Evolutionary conservation across 2,113 vertebrate species (phyloP), one percentile per base, ranked within the genome.

Genomic region (Gymnogyps californianus): DNA sequence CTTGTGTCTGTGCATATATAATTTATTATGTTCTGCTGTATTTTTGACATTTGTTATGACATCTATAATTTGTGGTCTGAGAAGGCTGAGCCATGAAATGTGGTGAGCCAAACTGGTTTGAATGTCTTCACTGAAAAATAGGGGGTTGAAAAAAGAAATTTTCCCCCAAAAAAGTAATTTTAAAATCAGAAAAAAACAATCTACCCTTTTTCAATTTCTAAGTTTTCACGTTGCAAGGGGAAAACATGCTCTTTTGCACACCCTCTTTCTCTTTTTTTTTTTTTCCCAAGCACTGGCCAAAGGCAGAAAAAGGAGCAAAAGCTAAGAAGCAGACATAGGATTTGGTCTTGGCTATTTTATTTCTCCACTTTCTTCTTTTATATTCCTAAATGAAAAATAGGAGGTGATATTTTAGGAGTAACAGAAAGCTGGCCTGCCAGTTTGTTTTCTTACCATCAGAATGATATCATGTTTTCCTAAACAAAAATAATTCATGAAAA

Each of bases 381-480:
- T 87, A 59, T 94, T 93, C 62, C 34, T 32, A 72, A 90, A 92
- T 74, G 58, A 97, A 96, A 96, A 96, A 94, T 94, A 95, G 29
- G 74, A 96, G 78, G 36, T 88, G 85, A 74, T 96, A 96, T 96
- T 97, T 96, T 88, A 85, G 46, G 82, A 94, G 44, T 74, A 85
- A 86, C 90, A 97, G 87, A 97, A 94, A 96, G 75, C 66, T 96
- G 85, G 85, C 79, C 54, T 74, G 71, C 36, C 55, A 79, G 85
- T 96, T 96, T 96, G 87, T 93, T 93, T 96, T 95, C 75, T 96
- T 95, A 85, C 92, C 90, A 95, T 95, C 87, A 86, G 90, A 93
- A 96, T 95, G 96, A 96, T 97, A 96, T 96, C 90, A 97, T 96
- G 52, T 91, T 96, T 97, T 96, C 96, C 96, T 91, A 97, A 97